Conservation (phyloP, 2,797 vertebrate genomes). For the Podargus strigoides region DNA sequence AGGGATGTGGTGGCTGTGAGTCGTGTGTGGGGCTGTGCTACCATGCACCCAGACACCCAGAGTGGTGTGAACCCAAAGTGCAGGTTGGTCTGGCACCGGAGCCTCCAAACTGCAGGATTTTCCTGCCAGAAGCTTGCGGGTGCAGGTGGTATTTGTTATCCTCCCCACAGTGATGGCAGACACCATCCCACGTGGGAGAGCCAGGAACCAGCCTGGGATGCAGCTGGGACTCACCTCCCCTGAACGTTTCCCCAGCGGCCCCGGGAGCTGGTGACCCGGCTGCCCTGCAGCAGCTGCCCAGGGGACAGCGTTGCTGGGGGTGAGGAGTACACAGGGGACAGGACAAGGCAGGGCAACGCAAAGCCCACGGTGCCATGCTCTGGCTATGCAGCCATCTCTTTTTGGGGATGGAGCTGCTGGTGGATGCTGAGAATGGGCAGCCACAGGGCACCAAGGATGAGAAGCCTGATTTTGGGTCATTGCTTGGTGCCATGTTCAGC, state of each 20-base stretch:
- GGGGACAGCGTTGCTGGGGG: rapidly evolving
- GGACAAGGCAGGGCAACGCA: background rate
- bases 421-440: background rate
- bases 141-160: background rate
- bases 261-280: rapidly evolving
- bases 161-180: background rate
- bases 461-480: background rate
- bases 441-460: background rate
- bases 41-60: background rate
- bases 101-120: background rate
- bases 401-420: background rate
- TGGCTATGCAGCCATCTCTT: background rate
- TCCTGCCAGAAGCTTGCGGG: too few relatives aligned
- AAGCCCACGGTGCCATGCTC: background rate
- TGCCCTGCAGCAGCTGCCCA: background rate
- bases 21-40: rapidly evolving
- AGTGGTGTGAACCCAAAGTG: rapidly evolving
- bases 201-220: background rate
- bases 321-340: rapidly evolving
- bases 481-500: rapidly evolving
- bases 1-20: background rate
- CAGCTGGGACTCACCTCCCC: background rate
- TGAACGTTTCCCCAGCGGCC: rapidly evolving
- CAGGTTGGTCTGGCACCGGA: rapidly evolving
- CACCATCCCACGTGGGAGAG: rapidly evolving